Conservation (phyloP, 1,140 invertebrate genomes). For the Pissodes strobi region DNA sequence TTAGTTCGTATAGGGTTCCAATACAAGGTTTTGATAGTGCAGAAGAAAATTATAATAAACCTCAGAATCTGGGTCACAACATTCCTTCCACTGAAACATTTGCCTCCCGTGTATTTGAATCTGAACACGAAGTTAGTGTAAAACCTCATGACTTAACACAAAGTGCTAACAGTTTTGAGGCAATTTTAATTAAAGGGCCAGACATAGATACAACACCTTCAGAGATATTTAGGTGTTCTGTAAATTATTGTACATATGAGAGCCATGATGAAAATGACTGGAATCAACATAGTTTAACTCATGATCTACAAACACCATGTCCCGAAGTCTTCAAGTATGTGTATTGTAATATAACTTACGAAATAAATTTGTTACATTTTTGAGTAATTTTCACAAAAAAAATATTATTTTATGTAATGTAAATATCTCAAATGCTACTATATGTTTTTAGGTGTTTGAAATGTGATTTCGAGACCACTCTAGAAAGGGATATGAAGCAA, state of each 20-base stretch:
- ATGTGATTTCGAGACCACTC: constrained; percentile 14
- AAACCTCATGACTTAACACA: constrained; percentile 15
- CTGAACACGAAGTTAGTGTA: neutral
- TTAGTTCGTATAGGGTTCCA: neutral
- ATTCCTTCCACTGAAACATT: neutral
- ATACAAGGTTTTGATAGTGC: neutral
- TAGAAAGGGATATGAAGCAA: constrained; percentile 14
- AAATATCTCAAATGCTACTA: too few species aligned
- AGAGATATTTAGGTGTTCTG: constrained; percentile 9
- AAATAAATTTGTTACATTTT: too few species aligned
- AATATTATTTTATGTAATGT: too few species aligned
- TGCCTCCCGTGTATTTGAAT: neutral
- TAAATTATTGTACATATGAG: constrained; percentile 11
- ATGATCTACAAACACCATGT: constrained; percentile 10
- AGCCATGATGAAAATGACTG: constrained; percentile 1
- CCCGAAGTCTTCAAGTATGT: constrained; percentile 20
- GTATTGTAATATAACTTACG: too few species aligned
- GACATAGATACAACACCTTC: neutral
- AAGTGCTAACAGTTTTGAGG: constrained; percentile 1
- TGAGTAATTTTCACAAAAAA: too few species aligned
- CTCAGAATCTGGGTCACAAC: neutral
- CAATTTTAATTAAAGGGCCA: constrained; percentile 3
- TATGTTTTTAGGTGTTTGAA: constrained; percentile 16
- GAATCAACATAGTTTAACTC: constrained; percentile 12
- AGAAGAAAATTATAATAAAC: constrained; percentile 7